Base-by-base conservation (phyloP, 23 tunicate genomes). In the Trididemnum clinides region DNA sequence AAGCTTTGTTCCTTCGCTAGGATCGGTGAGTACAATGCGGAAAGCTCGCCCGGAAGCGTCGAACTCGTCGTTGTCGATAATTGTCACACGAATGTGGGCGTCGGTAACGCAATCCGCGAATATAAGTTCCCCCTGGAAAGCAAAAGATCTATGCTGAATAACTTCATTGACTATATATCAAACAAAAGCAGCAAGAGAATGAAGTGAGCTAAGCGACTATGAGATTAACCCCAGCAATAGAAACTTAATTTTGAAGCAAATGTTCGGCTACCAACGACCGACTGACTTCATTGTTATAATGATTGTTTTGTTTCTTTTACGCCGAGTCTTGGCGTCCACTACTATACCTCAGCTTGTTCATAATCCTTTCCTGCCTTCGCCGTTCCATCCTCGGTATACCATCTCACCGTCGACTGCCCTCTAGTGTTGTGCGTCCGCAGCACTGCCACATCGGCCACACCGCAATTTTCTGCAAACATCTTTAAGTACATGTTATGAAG, bases 301-400 rank as follows among this genome's bases (percentile, higher is more conserved):
- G 54, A 15, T 10, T 44, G 54, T 44, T 44, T 44, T 44, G 10
- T 44, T 15, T 7, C 15, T 44, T 44, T 44, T 15, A 15, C 15
- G 10, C 54, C 10, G 15, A 15, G 15, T 44, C 10, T 15, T 44
- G 10, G 54, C 54, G 10, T 44, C 15, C 12, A 44, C 54, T 7
- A 44, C 19, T 1, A 23, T 36, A 87, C 97, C 88, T 84, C 84
- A 21, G 91, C 81, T 34, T 84, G 71, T 75, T 84, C 96, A 72
- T 97, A 97, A 72, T 97, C 99, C 66, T 92, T 92, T 54, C 97
- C 99, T 78, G 95, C 99, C 37, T 64, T 84, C n/a, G 99, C 99
- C 30, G 99, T 97, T 83, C 80, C 93, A 62, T 97, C 99, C 63
- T 92, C 93, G 0, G 99, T 97, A 34, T 86, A 34, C 94, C 96